Evolutionary conservation across 2,888 invertebrate species (phyloP), one percentile per base, ranked within the genome.

Genomic region (Cerceris ruficornis): DNA sequence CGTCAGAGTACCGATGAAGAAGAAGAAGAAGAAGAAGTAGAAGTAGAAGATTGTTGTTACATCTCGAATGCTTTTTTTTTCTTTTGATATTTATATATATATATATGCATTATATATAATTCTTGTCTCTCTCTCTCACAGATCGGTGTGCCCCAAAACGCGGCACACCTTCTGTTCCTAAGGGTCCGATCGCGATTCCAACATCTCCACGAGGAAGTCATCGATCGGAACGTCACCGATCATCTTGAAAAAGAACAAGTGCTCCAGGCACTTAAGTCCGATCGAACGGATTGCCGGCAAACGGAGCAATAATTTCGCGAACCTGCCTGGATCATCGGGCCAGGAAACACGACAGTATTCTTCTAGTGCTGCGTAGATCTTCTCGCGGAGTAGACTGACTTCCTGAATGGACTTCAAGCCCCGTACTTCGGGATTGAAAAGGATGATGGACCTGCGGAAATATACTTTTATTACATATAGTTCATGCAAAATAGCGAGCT

Each of bases 351-450:
- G 95, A 81, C 97, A 97, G 93, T 99, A 98, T 90, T 99, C 98
- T 93, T 99, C 99, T 87, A 99, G 94, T 68, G 98, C 97, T 6
- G 97, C 96, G 92, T 98, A 99, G 84, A 97, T 98, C 94, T 98
- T 98, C 93, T 99, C 98, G 80, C 99, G 95, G 68, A 99, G 94
- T 69, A 96, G 94, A 88, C 98, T 97, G 7, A 98, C 96, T 89
- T 97, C 96, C 86, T 95, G 95, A 42, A 95, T 95, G 71, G 96
- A 96, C 90, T 96, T 96, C 86, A 99, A 93, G 66, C 98, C 98
- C 91, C 98, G 96, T 42, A 98, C 97, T 93, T 98, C 98, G 95
- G 99, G 98, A 94, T 99, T 99, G 93, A 97, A 99, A 69, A 99
- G 95, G 86, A 99, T 97, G 90, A 99, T 98, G 77, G 98, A 97